These are phyloP conservation scores for Acleris sparsana DNA, from an alignment of 2,888 invertebrate species.

Conservation along the genomic window DNA sequence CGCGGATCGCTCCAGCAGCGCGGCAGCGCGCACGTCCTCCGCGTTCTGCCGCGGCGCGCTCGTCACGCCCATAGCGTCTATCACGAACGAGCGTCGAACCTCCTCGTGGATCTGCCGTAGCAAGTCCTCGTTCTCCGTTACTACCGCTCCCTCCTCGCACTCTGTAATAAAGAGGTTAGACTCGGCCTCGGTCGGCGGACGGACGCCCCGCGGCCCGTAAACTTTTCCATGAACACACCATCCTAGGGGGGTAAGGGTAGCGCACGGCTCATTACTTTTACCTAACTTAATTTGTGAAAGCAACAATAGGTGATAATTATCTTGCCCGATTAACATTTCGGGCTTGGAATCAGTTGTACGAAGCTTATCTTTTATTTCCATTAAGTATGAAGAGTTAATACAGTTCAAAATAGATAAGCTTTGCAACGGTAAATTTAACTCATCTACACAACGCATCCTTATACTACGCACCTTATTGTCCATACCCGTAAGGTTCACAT, in stretches of 20 bases:
- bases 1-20: slow-evolving; percentile 37
- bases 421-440: not conserved
- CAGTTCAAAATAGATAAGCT: not conserved
- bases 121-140: no score
- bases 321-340: slow-evolving; percentile 7
- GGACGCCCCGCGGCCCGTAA: no score
- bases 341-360: not conserved
- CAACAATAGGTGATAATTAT: slow-evolving; percentile 1
- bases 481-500: not conserved
- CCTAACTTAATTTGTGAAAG: not conserved
- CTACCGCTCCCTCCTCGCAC: no score
- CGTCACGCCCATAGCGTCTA: no score
- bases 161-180: no score
- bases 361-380: slow-evolving; percentile 3
- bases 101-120: no score
- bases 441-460: not conserved
- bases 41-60: no score
- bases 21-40: slow-evolving; percentile 18
- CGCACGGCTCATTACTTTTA: slow-evolving; percentile 3
- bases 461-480: not conserved
- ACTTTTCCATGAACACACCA: no score
- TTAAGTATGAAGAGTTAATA: not conserved
- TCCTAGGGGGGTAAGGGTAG: slow-evolving; percentile 12
- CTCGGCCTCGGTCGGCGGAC: no score
- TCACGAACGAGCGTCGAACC: no score